Evolutionary conservation across 2,888 invertebrate genomes (phyloP), one percentile per base, ranked within the genome.

Genomic region (Orchesellides sinensis): DNA sequence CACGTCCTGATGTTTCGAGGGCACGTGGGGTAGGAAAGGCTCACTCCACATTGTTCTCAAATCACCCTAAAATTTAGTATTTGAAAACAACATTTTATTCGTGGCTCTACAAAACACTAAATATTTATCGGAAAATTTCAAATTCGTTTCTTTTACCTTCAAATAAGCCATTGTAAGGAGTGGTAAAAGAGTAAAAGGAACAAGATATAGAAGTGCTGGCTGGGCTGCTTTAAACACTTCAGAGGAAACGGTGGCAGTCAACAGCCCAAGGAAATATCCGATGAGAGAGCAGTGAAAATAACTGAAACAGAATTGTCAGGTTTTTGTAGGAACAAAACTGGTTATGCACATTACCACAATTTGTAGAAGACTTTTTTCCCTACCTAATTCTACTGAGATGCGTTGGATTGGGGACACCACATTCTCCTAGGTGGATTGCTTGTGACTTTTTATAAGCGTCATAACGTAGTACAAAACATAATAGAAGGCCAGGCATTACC

Each of bases 271-370:
- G 92, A 98, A 98, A 92, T 98, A 97, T 90, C 98, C 98, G 91
- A 98, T 94, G 90, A 98, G 93, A 89, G 98, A 98, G 93, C 98
- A 98, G 92, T 98, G 98, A 93, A 98, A 98, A 93, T 98, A 98
- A 89, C 97, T 97, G 63, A 8, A 80, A 68, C 0, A 66, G 10
- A 66, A 19, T 66, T 59, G 3, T n/a, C 23, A n/a, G 6, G n/a
- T n/a, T 17, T 8, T 14, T 54, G 54, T 8, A 54, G 52, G 69
- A 59, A 27, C 10, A 65, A 17, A 47, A 17, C 8, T 17, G 54
- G 54, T n/a, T n/a, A n/a, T 54, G 54, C 4, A 59, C 21, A 29
- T n/a, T 17, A 35, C 35, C 3, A 19, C 19, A 35, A 19, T 45
- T 32, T 32, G 32, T 32, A 6, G 32, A 6, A 6, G 10, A 32